phyloP scores from a whole-genome alignment of 2,888 invertebrate species.

The Iphiclides podalirius region DNA sequence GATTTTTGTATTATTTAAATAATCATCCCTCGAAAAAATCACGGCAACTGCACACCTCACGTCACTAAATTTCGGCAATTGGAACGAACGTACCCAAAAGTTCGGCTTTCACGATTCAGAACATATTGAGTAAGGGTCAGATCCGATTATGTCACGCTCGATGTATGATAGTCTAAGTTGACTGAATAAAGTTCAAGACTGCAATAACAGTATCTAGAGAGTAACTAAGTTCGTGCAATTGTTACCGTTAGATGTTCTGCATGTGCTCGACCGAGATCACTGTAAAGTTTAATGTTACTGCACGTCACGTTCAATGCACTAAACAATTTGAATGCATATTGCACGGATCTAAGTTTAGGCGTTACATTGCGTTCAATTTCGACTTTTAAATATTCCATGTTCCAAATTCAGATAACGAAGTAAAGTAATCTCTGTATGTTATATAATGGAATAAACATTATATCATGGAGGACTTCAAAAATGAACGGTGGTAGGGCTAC shows the following conservation, averaged over 20 bases:
- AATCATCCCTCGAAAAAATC: no score
- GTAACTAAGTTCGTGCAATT: constrained; percentile 16
- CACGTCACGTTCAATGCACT: neutral
- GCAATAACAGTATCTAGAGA: constrained; percentile 16
- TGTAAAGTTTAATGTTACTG: constrained; percentile 14
- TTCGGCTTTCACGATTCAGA: constrained; percentile 9
- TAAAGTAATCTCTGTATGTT: no score
- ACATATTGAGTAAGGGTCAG: constrained; percentile 28
- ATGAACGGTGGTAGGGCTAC: no score
- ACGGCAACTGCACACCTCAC: no score
- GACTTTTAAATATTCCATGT: no score
- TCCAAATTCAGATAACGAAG: no score
- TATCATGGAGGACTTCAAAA: no score
- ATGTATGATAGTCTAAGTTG: constrained; percentile 9
- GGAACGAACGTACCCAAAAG: constrained; percentile 7
- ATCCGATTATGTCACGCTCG: constrained; percentile 2
- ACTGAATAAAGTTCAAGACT: constrained; percentile 22
- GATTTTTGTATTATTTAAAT: no score
- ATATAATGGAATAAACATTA: no score
- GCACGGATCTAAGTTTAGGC: no score
- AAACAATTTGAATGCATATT: neutral
- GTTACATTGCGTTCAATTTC: no score
- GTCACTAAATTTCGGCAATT: neutral
- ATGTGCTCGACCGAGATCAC: constrained; percentile 6
- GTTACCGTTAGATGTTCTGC: neutral